phyloP scores from a whole-genome alignment of 2,113 vertebrate species.

The Cephalopterus ornatus region DNA sequence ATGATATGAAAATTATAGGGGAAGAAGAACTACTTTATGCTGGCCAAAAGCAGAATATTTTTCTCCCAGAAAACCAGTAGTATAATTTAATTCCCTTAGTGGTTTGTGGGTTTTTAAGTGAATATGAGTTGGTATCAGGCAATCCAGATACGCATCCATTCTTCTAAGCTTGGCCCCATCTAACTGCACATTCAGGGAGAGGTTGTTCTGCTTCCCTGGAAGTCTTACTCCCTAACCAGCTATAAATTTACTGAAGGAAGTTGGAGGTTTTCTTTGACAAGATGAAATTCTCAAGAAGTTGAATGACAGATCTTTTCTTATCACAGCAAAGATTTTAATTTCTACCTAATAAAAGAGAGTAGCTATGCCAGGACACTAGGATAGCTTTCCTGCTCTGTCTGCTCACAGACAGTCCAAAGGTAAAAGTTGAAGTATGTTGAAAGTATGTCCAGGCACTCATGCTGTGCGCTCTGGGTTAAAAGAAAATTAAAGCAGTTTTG shows the following conservation, averaged over 20 bases:
- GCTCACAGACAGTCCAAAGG: neutral
- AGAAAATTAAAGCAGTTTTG: conserved; percentile 2
- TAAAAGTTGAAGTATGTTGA: neutral
- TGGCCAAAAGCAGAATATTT: neutral
- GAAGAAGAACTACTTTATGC: neutral
- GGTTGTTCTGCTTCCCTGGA: neutral
- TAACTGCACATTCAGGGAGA: neutral
- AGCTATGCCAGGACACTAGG: neutral
- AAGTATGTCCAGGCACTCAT: neutral
- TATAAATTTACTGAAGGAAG: neutral
- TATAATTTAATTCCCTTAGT: neutral
- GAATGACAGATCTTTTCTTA: neutral
- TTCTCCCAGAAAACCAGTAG: neutral
- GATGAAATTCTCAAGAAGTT: neutral
- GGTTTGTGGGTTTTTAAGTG: neutral
- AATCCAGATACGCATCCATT: neutral
- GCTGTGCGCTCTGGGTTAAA: neutral
- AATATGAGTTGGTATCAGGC: neutral
- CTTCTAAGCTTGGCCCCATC: neutral
- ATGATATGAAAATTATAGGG: neutral
- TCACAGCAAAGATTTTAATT: neutral
- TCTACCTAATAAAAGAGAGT: neutral
- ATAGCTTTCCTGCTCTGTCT: neutral
- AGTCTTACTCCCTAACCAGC: neutral
- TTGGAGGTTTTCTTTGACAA: neutral